A percentile compares a stretch with the other conserved stretches of the same genome.
phyloP scores from a whole-genome alignment of 2,888 invertebrate genomes.

The Syritta pipiens region DNA sequence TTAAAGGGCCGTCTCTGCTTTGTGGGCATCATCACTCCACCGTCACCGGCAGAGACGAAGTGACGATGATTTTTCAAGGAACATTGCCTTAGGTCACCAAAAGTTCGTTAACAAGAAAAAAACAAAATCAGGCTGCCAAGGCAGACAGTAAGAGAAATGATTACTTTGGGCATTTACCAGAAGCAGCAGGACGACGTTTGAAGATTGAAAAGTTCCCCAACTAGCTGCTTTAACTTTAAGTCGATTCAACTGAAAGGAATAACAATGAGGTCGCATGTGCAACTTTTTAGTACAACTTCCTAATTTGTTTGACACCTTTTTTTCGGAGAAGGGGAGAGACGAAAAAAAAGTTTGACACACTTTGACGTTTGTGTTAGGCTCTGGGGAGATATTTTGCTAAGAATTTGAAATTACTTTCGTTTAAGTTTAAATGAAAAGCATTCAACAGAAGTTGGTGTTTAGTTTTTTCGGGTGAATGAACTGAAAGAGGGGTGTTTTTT shows the following conservation, averaged over 20 bases:
- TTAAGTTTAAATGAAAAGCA: too few relatives aligned
- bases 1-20: not conserved
- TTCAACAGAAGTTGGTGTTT: too few relatives aligned
- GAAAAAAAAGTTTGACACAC: conserved; percentile 35
- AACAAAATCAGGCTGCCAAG: conserved; percentile 1
- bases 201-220: conserved; percentile 46
- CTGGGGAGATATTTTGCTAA: too few relatives aligned
- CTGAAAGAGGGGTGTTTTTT: too few relatives aligned
- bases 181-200: conserved; percentile 15
- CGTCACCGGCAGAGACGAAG: conserved; percentile 8
- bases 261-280: conserved; percentile 37
- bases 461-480: too few relatives aligned
- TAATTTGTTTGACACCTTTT: conserved; percentile 54
- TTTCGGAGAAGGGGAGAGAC: too few relatives aligned
- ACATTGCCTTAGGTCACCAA: conserved; percentile 49
- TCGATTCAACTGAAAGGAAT: conserved; percentile 41
- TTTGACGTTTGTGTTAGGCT: conserved; percentile 7
- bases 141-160: not conserved
- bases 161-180: conserved; percentile 14
- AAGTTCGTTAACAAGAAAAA: conserved; percentile 31
- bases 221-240: conserved; percentile 40
- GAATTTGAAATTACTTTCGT: too few relatives aligned
- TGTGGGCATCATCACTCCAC: not conserved
- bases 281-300: conserved; percentile 16
- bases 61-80: conserved; percentile 55